Conservation (phyloP, 2,797 vertebrate species). For the Peromyscus aztecus region DNA sequence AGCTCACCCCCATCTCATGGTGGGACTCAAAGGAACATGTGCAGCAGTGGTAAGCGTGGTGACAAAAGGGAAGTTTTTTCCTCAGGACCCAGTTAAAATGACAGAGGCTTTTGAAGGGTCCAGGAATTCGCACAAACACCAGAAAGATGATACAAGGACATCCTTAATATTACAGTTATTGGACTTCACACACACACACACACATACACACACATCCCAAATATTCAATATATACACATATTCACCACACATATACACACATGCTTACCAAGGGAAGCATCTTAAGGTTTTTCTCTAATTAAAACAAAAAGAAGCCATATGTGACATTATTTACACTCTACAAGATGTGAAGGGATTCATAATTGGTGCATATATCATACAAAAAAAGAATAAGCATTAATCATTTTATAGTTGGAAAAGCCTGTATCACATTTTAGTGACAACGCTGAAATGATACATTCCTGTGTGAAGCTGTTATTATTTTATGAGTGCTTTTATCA, state of each 20-base stretch:
- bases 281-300: constrained; percentile 2
- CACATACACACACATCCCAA: not conserved
- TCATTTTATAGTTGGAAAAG: not conserved
- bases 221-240: no score
- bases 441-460: not conserved
- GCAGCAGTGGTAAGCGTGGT: no score
- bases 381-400: not conserved
- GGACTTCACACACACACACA: not conserved
- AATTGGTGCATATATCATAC: not conserved
- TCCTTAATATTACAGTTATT: not conserved
- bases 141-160: not conserved
- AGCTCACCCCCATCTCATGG: not conserved
- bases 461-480: not conserved
- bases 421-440: not conserved
- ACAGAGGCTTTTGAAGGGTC: not conserved
- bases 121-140: not conserved
- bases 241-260: not conserved
- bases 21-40: not conserved
- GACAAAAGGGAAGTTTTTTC: not conserved
- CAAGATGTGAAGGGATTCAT: no score
- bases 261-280: not conserved
- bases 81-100: not conserved
- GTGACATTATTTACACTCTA: not conserved
- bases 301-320: not conserved
- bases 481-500: not conserved